phyloP scores from a whole-genome alignment of 2,113 vertebrate genomes.

The Leptobrachium ailaonicum region DNA sequence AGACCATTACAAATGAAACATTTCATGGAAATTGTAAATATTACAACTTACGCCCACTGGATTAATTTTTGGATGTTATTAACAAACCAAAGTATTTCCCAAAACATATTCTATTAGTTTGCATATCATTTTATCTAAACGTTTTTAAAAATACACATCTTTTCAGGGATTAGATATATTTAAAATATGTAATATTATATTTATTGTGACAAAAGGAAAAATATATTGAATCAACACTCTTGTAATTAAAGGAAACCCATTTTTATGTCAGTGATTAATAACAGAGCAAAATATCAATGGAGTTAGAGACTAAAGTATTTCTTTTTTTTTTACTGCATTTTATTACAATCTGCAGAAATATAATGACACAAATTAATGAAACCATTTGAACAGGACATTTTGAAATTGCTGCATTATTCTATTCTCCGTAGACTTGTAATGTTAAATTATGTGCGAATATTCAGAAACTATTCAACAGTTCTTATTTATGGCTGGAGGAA shows the following conservation, averaged over 20 bases:
- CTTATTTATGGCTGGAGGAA: slow-evolving; percentile 8
- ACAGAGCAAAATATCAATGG: slow-evolving; percentile 51
- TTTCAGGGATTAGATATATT: too few species aligned
- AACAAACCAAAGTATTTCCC: too few species aligned
- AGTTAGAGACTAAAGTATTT: slow-evolving; percentile 50
- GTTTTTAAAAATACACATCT: too few species aligned
- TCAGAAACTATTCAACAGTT: slow-evolving; percentile 3
- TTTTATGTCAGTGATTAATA: slow-evolving; percentile 56
- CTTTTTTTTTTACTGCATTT: slow-evolving; percentile 52
- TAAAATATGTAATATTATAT: too few species aligned
- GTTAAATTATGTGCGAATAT: not conserved
- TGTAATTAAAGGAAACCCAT: not conserved
- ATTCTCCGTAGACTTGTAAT: not conserved
- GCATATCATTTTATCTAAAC: too few species aligned
- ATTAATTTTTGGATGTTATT: too few species aligned
- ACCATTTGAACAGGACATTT: slow-evolving; percentile 17
- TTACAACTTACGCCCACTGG: too few species aligned
- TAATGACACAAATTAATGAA: slow-evolving; percentile 14
- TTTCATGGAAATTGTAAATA: too few species aligned
- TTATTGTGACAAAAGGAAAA: too few species aligned
- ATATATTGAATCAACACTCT: too few species aligned
- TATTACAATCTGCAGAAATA: slow-evolving; percentile 31
- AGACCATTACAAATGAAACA: too few species aligned
- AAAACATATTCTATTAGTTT: too few species aligned
- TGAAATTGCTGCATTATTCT: not conserved